Conservation (phyloP, 2,888 invertebrate genomes). For the Protonemura montana region DNA sequence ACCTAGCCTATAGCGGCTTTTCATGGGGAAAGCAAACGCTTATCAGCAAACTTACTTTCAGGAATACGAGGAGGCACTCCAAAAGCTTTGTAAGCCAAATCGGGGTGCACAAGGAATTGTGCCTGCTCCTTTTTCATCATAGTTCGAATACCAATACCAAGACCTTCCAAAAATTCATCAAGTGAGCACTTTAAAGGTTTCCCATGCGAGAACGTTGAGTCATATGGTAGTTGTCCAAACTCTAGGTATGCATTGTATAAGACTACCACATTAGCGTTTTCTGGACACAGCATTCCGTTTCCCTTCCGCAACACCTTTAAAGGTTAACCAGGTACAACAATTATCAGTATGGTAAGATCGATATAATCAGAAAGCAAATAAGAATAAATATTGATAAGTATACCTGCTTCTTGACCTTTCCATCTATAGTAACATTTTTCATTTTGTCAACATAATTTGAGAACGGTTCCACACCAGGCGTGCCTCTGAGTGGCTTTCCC, state of each 20-base stretch:
- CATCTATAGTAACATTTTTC: conserved; percentile 62
- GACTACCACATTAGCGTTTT: conserved; percentile 67
- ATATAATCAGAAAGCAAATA: neutral
- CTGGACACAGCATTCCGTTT: conserved; percentile 65
- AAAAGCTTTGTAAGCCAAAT: conserved; percentile 75
- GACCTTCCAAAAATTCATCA: conserved; percentile 66
- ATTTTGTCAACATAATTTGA: conserved; percentile 64
- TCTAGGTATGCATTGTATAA: conserved; percentile 78
- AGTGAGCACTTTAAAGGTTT: conserved; percentile 62
- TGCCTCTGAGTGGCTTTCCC: neutral
- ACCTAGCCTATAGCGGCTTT: no score
- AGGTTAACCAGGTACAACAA: neutral
- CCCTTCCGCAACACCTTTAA: conserved; percentile 66
- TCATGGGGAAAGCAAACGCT: neutral
- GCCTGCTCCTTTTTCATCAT: conserved; percentile 85
- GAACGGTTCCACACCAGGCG: conserved; percentile 59
- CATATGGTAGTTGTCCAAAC: conserved; percentile 74
- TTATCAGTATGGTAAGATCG: neutral
- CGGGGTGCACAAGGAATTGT: conserved; percentile 76
- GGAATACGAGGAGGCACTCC: conserved; percentile 85
- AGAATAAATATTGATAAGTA: no score
- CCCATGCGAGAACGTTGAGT: conserved; percentile 66
- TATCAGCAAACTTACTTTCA: conserved; percentile 59
- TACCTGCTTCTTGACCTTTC: conserved; percentile 57
- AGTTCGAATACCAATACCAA: conserved; percentile 74